These are phyloP conservation scores for Caracal caracal DNA, from an alignment of 2,113 vertebrate genomes.

Conservation along the genomic window DNA sequence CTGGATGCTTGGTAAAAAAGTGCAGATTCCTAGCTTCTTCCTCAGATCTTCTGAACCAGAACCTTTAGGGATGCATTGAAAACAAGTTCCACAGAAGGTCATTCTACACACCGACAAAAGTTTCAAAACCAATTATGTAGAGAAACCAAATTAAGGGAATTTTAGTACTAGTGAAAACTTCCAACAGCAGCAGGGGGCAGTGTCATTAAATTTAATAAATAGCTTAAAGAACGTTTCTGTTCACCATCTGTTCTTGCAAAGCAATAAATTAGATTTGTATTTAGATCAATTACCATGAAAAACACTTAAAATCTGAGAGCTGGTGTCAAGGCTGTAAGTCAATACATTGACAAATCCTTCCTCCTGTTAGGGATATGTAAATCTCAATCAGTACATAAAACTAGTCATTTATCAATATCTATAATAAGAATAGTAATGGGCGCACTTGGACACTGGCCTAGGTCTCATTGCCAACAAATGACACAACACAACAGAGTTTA, in stretches of 20 bases:
- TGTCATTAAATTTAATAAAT: conserved; percentile 75
- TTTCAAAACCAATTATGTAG: conserved; percentile 13
- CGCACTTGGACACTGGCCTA: conserved; percentile 37
- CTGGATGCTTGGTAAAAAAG: neutral
- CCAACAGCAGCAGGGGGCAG: neutral
- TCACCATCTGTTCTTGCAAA: conserved; percentile 57
- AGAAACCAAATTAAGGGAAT: conserved; percentile 7
- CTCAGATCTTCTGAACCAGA: conserved; percentile 25
- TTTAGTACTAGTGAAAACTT: conserved; percentile 54
- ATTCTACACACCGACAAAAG: neutral
- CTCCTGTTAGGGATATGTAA: conserved; percentile 18
- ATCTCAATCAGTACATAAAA: conserved; percentile 25
- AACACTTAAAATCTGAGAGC: conserved; percentile 68
- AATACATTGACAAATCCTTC: conserved; percentile 57
- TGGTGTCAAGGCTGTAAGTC: conserved; percentile 73
- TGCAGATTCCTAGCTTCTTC: neutral
- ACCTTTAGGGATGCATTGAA: conserved; percentile 33
- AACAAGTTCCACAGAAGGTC: neutral
- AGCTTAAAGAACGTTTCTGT: conserved; percentile 68
- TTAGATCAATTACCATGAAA: conserved; percentile 77
- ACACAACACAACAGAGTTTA: neutral
- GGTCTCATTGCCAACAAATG: neutral
- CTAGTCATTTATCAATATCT: conserved; percentile 30
- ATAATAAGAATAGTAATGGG: neutral
- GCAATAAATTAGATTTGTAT: conserved; percentile 70